Evolutionary conservation across 2,797 vertebrate species (phyloP).

Genomic region (Denticeps clupeoides): DNA sequence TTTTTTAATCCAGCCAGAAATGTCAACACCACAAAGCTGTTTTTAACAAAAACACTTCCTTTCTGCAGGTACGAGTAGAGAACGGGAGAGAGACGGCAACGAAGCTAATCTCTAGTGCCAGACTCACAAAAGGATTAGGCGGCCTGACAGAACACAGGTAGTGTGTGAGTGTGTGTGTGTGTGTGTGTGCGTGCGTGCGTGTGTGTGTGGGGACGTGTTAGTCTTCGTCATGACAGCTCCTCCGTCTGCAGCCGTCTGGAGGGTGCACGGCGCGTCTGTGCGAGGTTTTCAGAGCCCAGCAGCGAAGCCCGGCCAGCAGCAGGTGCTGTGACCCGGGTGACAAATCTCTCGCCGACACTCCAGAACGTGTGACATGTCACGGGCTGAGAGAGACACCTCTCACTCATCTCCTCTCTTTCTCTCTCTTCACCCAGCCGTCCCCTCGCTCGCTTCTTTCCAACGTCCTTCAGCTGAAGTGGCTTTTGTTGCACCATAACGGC

Average conservation of each 20-base stretch:
- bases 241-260: constrained; percentile 5
- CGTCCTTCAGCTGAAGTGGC: too few species aligned
- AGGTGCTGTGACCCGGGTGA: constrained; percentile 36
- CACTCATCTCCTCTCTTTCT: not conserved
- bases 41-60: not conserved
- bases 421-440: not conserved
- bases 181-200: not conserved
- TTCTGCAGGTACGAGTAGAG: not conserved
- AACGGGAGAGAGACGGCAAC: not conserved
- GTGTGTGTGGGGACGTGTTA: too few species aligned
- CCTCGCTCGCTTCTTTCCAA: not conserved
- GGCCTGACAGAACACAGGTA: not conserved
- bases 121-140: not conserved
- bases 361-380: constrained; percentile 36
- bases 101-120: not conserved
- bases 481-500: not conserved
- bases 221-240: not conserved
- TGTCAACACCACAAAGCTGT: not conserved
- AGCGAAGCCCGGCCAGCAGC: constrained; percentile 16
- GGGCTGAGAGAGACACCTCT: constrained; percentile 8
- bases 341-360: constrained; percentile 32
- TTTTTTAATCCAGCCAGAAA: too few species aligned
- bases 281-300: too few species aligned
- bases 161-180: not conserved
- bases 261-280: too few species aligned